These are phyloP conservation scores for Arenaria interpres DNA, from an alignment of 2,113 vertebrate species.

Conservation along the genomic window DNA sequence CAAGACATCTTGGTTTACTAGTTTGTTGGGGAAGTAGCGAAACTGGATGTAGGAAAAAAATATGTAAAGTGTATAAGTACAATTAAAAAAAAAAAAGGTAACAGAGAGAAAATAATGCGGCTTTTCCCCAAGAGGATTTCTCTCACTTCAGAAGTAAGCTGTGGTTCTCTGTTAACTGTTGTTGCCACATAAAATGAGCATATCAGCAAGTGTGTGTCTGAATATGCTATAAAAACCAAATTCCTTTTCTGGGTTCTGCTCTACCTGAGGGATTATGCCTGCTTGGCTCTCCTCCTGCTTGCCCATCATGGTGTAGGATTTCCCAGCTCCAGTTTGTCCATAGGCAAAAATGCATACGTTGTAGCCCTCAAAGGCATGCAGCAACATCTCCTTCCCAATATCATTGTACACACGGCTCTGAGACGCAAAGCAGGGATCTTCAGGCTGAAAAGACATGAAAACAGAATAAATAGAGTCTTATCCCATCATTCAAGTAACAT, in stretches of 20 bases:
- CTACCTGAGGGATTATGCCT: slow-evolving; percentile 97
- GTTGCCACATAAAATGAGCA: not conserved
- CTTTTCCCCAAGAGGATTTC: not conserved
- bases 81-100: not conserved
- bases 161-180: not conserved
- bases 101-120: not conserved
- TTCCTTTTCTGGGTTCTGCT: not conserved
- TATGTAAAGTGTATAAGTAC: not conserved
- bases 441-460: slow-evolving; percentile 76
- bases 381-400: slow-evolving; percentile 97
- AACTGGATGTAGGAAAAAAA: not conserved
- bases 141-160: not conserved
- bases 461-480: not conserved
- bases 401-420: slow-evolving; percentile 97
- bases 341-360: slow-evolving; percentile 99
- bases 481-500: not conserved
- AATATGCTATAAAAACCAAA: not conserved
- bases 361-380: slow-evolving; percentile 96
- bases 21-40: not conserved
- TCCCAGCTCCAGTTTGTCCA: slow-evolving; percentile 96
- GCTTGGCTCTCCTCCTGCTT: slow-evolving; percentile 98
- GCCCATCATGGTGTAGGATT: slow-evolving; percentile 99
- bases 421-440: slow-evolving; percentile 93
- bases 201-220: not conserved
- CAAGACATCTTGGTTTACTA: not conserved